A percentile compares a stretch with the other conserved stretches of the same genome.
phyloP scores from a whole-genome alignment of 2,113 vertebrate genomes.

The Coryphaenoides rupestris region DNA sequence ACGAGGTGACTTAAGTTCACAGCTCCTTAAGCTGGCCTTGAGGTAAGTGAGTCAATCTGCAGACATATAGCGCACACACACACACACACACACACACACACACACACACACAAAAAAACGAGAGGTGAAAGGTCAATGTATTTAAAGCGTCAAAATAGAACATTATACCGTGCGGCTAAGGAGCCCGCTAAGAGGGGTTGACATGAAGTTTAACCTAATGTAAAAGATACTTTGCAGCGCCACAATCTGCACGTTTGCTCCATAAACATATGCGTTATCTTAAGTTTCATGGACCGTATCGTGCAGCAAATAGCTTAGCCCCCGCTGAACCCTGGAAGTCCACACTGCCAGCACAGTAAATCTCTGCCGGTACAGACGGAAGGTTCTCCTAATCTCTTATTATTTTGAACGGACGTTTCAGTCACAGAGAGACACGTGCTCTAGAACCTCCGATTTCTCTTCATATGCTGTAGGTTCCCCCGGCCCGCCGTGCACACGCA shows the following conservation, averaged over 20 bases:
- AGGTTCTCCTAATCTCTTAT: background rate
- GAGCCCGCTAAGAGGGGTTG: background rate
- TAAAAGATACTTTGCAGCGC: background rate
- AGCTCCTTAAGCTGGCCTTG: background rate
- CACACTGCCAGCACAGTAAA: background rate
- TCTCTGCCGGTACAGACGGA: too few species aligned
- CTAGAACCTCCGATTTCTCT: background rate
- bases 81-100: too few species aligned
- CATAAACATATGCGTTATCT: background rate
- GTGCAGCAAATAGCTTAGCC: background rate
- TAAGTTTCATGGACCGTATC: background rate
- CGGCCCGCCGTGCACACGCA: slow-evolving; percentile 13
- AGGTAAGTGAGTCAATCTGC: background rate
- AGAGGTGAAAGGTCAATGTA: background rate
- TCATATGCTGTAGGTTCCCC: too few species aligned
- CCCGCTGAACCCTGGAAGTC: background rate
- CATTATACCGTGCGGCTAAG: background rate
- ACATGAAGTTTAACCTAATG: background rate
- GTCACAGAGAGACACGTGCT: background rate
- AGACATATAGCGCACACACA: background rate
- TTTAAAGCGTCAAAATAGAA: background rate
- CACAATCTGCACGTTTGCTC: background rate
- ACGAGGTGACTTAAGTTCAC: slow-evolving; percentile 17
- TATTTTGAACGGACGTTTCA: background rate
- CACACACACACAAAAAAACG: too few species aligned